Base-by-base conservation (phyloP, 2,888 invertebrate genomes). In the Ophion costatus region DNA sequence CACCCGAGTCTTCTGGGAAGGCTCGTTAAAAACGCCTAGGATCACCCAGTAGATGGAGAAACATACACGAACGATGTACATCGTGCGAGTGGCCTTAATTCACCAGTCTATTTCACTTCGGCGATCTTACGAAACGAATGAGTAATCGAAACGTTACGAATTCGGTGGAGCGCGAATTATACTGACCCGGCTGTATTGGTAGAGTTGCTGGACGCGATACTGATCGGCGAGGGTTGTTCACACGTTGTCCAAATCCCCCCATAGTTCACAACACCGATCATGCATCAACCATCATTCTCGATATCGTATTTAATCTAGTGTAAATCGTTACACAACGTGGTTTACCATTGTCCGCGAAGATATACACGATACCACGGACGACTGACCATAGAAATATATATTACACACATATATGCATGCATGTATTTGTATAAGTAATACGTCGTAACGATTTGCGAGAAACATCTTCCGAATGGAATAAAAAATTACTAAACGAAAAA, bases 251-350 rank as follows among this genome's bases (percentile, higher is more conserved):
- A 9, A 67, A 67, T 66, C 64, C 66, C 59, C 33, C 20, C 80
- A 66, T 76, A 61, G 79, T 82, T 59, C 75, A 56, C 45, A 80
- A 80, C 87, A 87, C 86, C 86, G 83, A 87, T 87, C 87, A 87
- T 84, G 81, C 84, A 87, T 87, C 86, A 86, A 86, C 86, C 71
- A 84, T 80, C 73, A 57, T 74, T 59, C 82, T 75, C 76, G 66
- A 67, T 83, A 82, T 85, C 87, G 84, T 78, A 87, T 84, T 87
- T 84, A 87, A 87, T 87, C 87, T 85, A 87, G 82, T 79, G 87
- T 87, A 84, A 87, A 87, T 87, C 82, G 87, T 87, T 85, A 82
- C 80, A 61, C 76, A 29, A 57, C 9, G 20, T 11, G 29, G 59
- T 24, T n/a, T 29, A 59, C n/a, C 20, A 71, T 64, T 61, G 64